A percentile compares a stretch with the other conserved stretches of the same genome.
phyloP scores from a whole-genome alignment of 2,113 vertebrate genomes.

The Nesoenas mayeri region DNA sequence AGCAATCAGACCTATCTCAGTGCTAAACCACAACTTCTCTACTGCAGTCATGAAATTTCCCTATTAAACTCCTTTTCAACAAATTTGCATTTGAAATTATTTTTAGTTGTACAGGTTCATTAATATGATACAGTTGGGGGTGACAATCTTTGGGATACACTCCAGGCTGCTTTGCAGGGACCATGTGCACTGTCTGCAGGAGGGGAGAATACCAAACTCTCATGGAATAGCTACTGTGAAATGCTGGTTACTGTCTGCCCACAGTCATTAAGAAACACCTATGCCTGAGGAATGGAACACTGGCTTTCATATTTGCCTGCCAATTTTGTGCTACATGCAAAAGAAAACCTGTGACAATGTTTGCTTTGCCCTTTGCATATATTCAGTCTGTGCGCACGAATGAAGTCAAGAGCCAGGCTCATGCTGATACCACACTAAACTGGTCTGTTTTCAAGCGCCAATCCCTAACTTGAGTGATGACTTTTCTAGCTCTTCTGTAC shows the following conservation, averaged over 20 bases:
- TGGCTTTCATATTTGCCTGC: neutral
- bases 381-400: neutral
- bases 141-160: neutral
- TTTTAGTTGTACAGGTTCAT: neutral
- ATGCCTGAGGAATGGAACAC: neutral
- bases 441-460: neutral
- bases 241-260: neutral
- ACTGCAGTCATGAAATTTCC: conserved; percentile 19
- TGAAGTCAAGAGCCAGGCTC: neutral
- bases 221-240: neutral
- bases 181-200: neutral
- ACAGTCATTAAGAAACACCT: neutral
- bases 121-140: neutral
- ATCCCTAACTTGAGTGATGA: neutral
- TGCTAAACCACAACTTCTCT: conserved; percentile 85
- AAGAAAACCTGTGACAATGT: neutral
- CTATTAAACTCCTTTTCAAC: neutral
- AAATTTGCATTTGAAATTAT: conserved; percentile 13
- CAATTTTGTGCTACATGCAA: neutral
- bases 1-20: conserved; percentile 72
- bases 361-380: neutral
- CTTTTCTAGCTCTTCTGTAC: neutral
- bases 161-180: neutral
- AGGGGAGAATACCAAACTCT: neutral
- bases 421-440: rapidly evolving